Base-by-base conservation (phyloP, 2,113 vertebrate species). In the Pipa parva region DNA sequence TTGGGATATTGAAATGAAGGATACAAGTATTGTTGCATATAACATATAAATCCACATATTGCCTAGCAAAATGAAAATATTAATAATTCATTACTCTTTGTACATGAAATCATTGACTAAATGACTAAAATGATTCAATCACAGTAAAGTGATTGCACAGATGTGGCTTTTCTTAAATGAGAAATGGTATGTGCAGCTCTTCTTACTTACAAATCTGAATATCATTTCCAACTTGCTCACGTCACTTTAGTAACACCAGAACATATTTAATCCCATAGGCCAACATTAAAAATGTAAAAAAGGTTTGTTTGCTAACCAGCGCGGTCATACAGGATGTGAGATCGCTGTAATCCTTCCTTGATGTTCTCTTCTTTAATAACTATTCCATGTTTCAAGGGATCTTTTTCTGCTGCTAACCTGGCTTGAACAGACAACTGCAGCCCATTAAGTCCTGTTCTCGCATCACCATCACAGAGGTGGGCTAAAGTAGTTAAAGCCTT, bases 261-360 rank as follows among this genome's bases (percentile, higher is more conserved):
- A 51, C 56, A 68, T 28, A 37, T 31, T 50, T 61, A 45, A 60
- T 61, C 49, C 36, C 49, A 6, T 12, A 39, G 33, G 33, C 60
- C 36, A 54, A 18, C 58, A 33, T 31, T 70, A 42, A 42, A 42
- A 42, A 42, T n/a, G 3, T 52, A 68, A 68, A 56, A 51, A 68
- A 59, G 20, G 54, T 70, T 26, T 50, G 39, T 26, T 8, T 27
- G 63, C 89, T 85, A 74, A 95, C 97, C 97, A 62, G 95, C 97
- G 82, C 91, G 91, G 73, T 99, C 97, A 48, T 99, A 99, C 5
- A 99, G 85, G 72, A 98, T 92, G 69, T 99, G 96, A 11, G 97
- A 97, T 50, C 90, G 88, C 79, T 99, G 97, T 0, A 98, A 88
- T 7, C 93, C 96, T 74, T 96, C 95, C 76, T 99, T 98, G 28